phyloP scores from a whole-genome alignment of 2,113 vertebrate species.

The Ramphastos sulfuratus region DNA sequence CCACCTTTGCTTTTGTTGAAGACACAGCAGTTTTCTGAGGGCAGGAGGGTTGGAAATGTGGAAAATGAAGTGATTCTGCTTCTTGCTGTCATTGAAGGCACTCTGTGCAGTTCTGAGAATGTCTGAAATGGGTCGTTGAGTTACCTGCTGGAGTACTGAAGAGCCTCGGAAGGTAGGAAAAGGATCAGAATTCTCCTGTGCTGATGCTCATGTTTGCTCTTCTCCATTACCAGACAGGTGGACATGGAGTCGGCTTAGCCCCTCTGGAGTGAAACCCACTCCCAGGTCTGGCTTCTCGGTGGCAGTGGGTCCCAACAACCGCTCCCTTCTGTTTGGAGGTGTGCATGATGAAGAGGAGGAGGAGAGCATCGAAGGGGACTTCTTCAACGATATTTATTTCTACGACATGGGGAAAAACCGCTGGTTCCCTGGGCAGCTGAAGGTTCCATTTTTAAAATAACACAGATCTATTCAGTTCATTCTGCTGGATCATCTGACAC shows the following conservation, averaged over 20 bases:
- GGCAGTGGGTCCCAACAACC: constrained; percentile 77
- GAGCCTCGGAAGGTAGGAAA: accelerated
- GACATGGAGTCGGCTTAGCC: constrained; percentile 85
- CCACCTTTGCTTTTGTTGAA: background rate
- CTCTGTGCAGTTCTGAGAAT: background rate
- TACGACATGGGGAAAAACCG: constrained; percentile 86
- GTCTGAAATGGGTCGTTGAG: background rate
- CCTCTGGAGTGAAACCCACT: constrained; percentile 85
- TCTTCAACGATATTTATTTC: constrained; percentile 90
- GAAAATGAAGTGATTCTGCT: background rate
- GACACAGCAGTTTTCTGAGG: background rate
- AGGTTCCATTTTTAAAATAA: constrained; percentile 69
- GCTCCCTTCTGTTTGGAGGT: constrained; percentile 89
- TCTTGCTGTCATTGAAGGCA: background rate
- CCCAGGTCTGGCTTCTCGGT: constrained; percentile 89
- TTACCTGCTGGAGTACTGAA: background rate
- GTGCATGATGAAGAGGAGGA: constrained; percentile 96
- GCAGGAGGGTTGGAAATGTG: background rate
- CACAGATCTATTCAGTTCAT: background rate
- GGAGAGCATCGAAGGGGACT: constrained; percentile 90
- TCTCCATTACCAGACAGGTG: constrained; percentile 80
- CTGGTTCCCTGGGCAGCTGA: constrained; percentile 87
- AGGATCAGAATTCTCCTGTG: accelerated
- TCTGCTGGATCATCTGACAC: background rate
- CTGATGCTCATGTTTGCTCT: background rate